Base-by-base conservation (phyloP, 2,113 vertebrate species). In the Cranoglanis bouderius region DNA sequence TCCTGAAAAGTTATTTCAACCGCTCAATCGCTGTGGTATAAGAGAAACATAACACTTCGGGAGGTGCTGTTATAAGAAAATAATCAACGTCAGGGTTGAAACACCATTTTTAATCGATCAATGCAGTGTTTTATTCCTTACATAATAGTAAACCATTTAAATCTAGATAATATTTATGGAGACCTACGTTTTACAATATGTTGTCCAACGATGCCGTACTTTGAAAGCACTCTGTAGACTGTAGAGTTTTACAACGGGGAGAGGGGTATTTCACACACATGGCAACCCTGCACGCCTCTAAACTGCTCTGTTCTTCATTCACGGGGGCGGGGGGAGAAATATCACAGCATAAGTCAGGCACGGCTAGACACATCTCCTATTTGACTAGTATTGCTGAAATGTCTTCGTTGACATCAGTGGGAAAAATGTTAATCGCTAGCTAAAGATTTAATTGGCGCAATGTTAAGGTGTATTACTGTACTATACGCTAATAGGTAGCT, bases 321-420 rank as follows among this genome's bases (percentile, higher is more conserved):
- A 88, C 57, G 49, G 78, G 70, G 57, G 49, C 78, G 70, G 57
- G 67, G 67, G 78, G 67, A 59, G 4, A 87, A 89, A 89, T 19
- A 85, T 83, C 74, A 59, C 18, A 89, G 53, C 38, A 29, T 6
- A 59, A 40, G 18, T 43, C 70, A 77, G 87, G 59, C 85, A 59
- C 40, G 74, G 82, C 80, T 29, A 32, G 70, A 83, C 61, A 72
- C 18, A 26, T 57, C 43, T 82, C 29, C 29, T 6, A 43, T 21
- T 63, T 32, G 35, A 26, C 51, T 81, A 67, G 38, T 67, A 18
- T 51, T n/a, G 57, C 43, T 16, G 35, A 77, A 83, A 88, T 88
- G 72, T 16, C 32, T 83, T 49, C 19, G 63, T 29, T 24, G 65
- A 46, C 38, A 51, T 40, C 16, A 24, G 46, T 55, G 21, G 40